Base-by-base conservation (phyloP, 2,113 vertebrate species). In the Perccottus glenii region DNA sequence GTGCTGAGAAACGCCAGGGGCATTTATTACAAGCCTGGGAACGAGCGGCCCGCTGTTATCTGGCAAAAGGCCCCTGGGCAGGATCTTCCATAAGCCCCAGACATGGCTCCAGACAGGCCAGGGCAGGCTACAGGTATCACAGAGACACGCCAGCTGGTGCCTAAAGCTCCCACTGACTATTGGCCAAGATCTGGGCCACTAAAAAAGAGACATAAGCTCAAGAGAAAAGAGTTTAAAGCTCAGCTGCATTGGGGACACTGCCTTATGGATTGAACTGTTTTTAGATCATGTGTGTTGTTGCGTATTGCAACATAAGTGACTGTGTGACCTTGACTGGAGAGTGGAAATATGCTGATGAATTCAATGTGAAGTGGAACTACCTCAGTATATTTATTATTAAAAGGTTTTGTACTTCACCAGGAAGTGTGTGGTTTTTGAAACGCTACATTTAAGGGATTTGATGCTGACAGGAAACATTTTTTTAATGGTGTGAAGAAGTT, bases 381-480 rank as follows among this genome's bases (percentile, higher is more conserved):
- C 88, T 89, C 88, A 80, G 69, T 89, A 89, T 89, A 89, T 89
- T 88, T 89, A 89, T 87, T 89, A 89, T 86, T 86, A n/a, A 89
- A 86, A 11, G 2, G 33, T 11, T 58, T 43, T 78, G 11, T 86
- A 83, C 49, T 27, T 10, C 2, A 74, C 46, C 11, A 52, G 33
- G 32, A 75, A 4, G 0, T 36, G 57, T 78, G 48, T 64, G 56
- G 27, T 77, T 57, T 65, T 5, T 52, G 14, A 15, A 46, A 40
- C 19, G 19, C 19, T 40, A 4, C 8, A 40, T 40, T 6, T 40
- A 40, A 40, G 38, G 38, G 38, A 7, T 50, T 11, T 11, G 19
- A 36, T 55, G 50, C 33, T 44, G 65, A 70, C 68, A 73, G 78
- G 78, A 85, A 87, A 27, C 70, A 55, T 27, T 27, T 27, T 27